Conservation (phyloP, 2,888 invertebrate genomes). For the Tigriopus californicus region DNA sequence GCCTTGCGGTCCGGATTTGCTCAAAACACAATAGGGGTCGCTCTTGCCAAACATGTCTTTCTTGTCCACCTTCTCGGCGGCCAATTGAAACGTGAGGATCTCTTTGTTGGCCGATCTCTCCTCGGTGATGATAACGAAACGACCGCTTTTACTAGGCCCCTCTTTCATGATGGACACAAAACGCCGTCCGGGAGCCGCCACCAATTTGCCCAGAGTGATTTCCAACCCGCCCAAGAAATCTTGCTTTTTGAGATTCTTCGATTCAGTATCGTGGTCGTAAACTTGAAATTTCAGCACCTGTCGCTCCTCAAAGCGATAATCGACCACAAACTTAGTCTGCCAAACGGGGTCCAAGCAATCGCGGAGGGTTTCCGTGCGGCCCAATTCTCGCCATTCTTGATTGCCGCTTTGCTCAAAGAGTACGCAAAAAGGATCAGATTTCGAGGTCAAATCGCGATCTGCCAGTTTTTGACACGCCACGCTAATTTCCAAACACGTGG, state of each 20-base stretch:
- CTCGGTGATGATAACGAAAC: conserved; percentile 20
- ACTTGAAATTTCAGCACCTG: conserved; percentile 35
- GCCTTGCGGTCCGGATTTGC: conserved; percentile 26
- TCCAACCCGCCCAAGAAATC: conserved; percentile 35
- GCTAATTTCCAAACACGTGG: not conserved
- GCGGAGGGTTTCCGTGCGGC: conserved; percentile 30
- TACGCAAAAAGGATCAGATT: conserved; percentile 37
- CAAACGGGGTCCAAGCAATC: conserved; percentile 35
- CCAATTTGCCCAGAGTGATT: conserved; percentile 36
- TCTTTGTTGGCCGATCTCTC: conserved; percentile 25
- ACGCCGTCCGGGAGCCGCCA: conserved; percentile 21
- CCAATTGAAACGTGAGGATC: conserved; percentile 25
- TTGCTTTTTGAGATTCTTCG: conserved; percentile 22
- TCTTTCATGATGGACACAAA: not conserved
- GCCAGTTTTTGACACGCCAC: not conserved
- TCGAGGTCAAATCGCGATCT: conserved; percentile 34
- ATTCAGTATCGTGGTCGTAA: conserved; percentile 28
- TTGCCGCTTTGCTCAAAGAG: conserved; percentile 29
- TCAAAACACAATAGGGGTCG: conserved; percentile 31
- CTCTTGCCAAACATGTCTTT: conserved; percentile 35
- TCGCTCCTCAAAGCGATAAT: conserved; percentile 38
- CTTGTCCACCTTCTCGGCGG: conserved; percentile 29
- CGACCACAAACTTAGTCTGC: conserved; percentile 34
- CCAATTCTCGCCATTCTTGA: conserved; percentile 33
- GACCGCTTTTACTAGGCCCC: conserved; percentile 10